A percentile compares a stretch with the other conserved stretches of the same genome.
Conservation (phyloP, 2,113 vertebrate species). For the Nothocercus julius region DNA sequence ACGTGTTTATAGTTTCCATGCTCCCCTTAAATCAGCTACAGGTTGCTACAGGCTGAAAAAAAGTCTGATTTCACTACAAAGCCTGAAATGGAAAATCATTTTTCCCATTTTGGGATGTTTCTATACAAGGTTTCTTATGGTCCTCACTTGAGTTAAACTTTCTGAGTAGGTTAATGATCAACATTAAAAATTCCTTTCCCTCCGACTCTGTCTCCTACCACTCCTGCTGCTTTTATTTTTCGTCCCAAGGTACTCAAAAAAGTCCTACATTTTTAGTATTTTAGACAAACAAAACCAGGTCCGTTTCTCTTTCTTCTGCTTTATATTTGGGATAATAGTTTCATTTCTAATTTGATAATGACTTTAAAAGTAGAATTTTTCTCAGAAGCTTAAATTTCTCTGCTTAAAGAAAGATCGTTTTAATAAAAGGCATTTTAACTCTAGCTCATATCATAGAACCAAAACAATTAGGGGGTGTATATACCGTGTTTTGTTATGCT, state of each 20-base stretch:
- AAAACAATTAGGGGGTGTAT: background rate
- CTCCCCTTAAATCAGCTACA: background rate
- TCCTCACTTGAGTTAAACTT: background rate
- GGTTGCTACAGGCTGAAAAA: background rate
- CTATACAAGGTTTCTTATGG: background rate
- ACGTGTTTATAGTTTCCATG: background rate
- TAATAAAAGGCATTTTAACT: background rate
- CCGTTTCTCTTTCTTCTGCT: background rate
- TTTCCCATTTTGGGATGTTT: background rate
- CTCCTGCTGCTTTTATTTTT: accelerated
- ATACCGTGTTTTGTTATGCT: background rate
- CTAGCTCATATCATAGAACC: background rate
- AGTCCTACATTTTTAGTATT: background rate
- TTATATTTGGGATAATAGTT: background rate
- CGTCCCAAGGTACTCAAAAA: background rate
- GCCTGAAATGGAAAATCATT: background rate
- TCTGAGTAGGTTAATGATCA: background rate
- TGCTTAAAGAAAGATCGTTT: background rate
- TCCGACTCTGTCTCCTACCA: background rate
- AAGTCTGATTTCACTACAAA: background rate
- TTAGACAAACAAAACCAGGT: background rate
- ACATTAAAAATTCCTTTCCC: background rate
- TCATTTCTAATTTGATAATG: background rate
- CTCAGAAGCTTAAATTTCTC: background rate
- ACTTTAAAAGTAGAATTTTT: background rate